Conservation (phyloP, 2,888 invertebrate species). For the Cryptocephalus primarius region DNA sequence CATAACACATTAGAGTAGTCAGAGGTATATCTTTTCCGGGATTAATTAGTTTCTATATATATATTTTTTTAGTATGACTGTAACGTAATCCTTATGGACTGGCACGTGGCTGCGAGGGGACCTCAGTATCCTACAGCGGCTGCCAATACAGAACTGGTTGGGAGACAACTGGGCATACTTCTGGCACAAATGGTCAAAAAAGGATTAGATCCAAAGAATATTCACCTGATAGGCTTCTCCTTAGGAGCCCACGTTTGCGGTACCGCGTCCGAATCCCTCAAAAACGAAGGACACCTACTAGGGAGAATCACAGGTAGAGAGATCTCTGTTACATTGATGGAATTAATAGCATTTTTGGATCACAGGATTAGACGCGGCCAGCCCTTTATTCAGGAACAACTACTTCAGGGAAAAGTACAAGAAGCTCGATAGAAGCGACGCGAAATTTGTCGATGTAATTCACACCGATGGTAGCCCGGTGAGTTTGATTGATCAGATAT, state of each 20-base stretch:
- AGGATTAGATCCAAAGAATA: constrained; percentile 35
- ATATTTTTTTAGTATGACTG: constrained; percentile 37
- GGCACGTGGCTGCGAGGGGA: constrained; percentile 46
- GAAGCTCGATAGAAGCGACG: constrained; percentile 51
- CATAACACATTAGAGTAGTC: too few relatives aligned
- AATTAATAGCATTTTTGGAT: constrained; percentile 1
- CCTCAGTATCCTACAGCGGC: constrained; percentile 45
- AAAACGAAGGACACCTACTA: constrained; percentile 35
- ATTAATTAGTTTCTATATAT: too few relatives aligned
- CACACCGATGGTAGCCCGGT: constrained; percentile 52
- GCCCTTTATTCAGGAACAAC: constrained; percentile 58
- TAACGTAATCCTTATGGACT: constrained; percentile 45
- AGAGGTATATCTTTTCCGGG: too few relatives aligned
- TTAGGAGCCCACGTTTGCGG: constrained; percentile 51
- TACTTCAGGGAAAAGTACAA: constrained; percentile 42
- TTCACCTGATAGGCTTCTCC: constrained; percentile 49
- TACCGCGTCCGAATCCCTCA: constrained; percentile 44
- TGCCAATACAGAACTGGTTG: constrained; percentile 49
- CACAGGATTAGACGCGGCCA: constrained; percentile 71
- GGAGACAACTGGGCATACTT: constrained; percentile 45
- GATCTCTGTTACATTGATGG: too few relatives aligned
- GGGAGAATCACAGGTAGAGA: constrained; percentile 50
- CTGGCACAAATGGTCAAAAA: constrained; percentile 38
- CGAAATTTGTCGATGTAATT: constrained; percentile 54
- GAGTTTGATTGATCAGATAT: constrained; percentile 5